Base-by-base conservation (phyloP, 2,113 vertebrate species). In the Promerops cafer region DNA sequence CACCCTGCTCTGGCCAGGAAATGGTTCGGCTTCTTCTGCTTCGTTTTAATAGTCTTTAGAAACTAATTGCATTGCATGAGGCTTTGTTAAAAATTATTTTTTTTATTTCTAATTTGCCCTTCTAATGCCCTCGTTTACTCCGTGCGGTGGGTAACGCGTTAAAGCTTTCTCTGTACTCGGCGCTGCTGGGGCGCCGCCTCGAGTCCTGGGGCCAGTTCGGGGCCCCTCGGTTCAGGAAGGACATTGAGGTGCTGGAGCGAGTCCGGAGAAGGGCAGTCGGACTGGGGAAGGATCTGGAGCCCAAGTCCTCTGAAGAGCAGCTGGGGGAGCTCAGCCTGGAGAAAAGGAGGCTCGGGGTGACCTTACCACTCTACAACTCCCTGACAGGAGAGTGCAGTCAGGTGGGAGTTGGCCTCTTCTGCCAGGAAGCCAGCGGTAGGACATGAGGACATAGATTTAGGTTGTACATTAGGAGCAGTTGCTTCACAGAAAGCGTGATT, bases 1-100 rank as follows among this genome's bases (percentile, higher is more conserved):
- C 63, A 31, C 26, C 12, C 10, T 42, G 68, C 35, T 47, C 19
- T 23, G 26, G 18, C 28, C 37, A 3, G 65, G 21, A 24, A 20
- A 3, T 9, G 14, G 5, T 26, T 20, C 6, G 0, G 5, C 7
- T 6, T 11, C 7, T 7, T 28, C 9, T 52, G 21, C 28, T 68
- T 63, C 6, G 2, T 22, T 71, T 54, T 14, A 35, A 7, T 23
- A 0, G 1, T 35, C 24, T 68, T 35, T 16, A 19, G 13, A n/a
- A 63, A 16, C 2, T 5, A 20, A 3, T 30, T 35, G 4, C 8
- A 3, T 16, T 69, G 10, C 17, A 9, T 7, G 40, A 42, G 23
- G 22, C 2, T 47, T 31, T 33, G 7, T 7, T 19, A 17, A 4
- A 11, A 14, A 10, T 18, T 8, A 1, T 7, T 10, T 7, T 24